Base-by-base conservation (phyloP, 2,797 vertebrate species). In the Myoxocephalus aenaeus region DNA sequence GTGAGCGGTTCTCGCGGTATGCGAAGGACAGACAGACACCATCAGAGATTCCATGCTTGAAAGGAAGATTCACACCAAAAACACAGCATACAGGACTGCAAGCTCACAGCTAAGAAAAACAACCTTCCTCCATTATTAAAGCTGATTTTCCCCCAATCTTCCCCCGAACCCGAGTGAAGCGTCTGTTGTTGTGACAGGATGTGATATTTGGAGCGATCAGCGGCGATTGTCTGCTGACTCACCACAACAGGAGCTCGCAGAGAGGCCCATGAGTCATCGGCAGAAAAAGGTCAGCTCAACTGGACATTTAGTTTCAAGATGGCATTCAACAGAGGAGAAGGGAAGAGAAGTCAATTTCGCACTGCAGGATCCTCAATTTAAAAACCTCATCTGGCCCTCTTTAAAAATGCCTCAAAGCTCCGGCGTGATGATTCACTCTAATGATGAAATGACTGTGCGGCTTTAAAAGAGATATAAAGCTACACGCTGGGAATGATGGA, bases 211-310 rank as follows among this genome's bases (percentile, higher is more conserved):
- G 77, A 83, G 75, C 29, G 32, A 84, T 90, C 67, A 50, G 72
- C n/a, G 63, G 66, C 75, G 84, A 91, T 83, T 77, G 73, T 87
- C 71, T 73, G 77, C 85, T 92, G 92, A 93, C 76, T 92, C 91
- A 92, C 67, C 77, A 44, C 70, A 82, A 75, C 82, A 77, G 61
- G 76, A 80, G 70, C 70, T 76, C 59, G 61, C 69, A 75, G 73
- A 80, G 65, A 86, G 70, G 75, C 50, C 46, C n/a, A 3, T 90
- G 90, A 92, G 84, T 92, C 91, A 92, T 46, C 57, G 8, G 67
- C 77, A 73, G 80, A 54, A 72, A 89, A 92, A 90, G 88, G 89
- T 90, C 87, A 80, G 15, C 72, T 87, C 72, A 61, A 75, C 72
- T 75, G 85, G 80, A 89, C 75, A 54, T 82, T 73, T 70, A 76